These are phyloP conservation scores for Hermatobates lingyangjiaoensis DNA, from an alignment of 1,140 invertebrate species.

Conservation along the genomic window DNA sequence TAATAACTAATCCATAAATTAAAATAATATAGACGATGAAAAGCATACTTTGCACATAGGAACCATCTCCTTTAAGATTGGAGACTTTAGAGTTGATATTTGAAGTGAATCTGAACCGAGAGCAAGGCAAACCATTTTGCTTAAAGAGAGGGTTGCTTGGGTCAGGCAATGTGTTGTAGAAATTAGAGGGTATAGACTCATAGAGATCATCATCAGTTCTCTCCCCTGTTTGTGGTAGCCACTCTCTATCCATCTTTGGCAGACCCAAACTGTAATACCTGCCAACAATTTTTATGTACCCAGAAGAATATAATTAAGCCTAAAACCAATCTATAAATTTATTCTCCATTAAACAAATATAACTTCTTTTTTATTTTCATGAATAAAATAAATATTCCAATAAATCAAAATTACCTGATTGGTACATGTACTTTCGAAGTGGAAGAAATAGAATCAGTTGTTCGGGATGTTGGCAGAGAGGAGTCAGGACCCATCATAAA, in stretches of 20 bases:
- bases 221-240: too few species aligned
- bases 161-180: conserved; percentile 50
- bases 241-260: conserved; percentile 22
- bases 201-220: conserved; percentile 21
- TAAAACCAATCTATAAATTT: neutral
- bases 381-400: too few species aligned
- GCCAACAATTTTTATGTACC: too few species aligned
- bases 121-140: conserved; percentile 46
- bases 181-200: conserved; percentile 13
- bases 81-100: neutral
- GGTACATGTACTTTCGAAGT: conserved; percentile 5
- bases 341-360: too few species aligned
- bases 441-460: conserved; percentile 7
- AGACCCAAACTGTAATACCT: conserved; percentile 26
- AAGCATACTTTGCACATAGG: too few species aligned
- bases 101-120: conserved; percentile 17
- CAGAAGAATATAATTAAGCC: neutral
- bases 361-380: too few species aligned
- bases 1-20: too few species aligned
- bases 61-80: neutral
- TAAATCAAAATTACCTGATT: conserved; percentile 5
- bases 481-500: conserved; percentile 9
- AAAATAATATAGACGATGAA: too few species aligned
- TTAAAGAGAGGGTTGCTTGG: conserved; percentile 55
- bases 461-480: neutral